phyloP scores from a whole-genome alignment of 2,113 vertebrate genomes.

The Fregetta grallaria region DNA sequence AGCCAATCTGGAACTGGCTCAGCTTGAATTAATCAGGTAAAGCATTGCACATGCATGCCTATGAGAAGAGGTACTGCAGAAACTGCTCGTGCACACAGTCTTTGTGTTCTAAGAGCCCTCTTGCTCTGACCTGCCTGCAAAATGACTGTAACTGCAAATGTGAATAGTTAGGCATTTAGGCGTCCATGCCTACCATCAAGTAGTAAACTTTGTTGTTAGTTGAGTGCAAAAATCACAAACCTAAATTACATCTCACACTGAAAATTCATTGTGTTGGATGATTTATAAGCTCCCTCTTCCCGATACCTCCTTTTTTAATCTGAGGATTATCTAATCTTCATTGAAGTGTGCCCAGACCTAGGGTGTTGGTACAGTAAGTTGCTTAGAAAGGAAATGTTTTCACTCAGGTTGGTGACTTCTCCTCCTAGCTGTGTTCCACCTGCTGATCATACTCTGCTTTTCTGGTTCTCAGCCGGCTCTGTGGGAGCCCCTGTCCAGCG shows the following conservation, averaged over 20 bases:
- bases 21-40: slow-evolving; percentile 97
- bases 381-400: not conserved
- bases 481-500: slow-evolving; percentile 94
- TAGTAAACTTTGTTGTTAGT: not conserved
- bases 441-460: not conserved
- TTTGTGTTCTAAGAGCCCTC: not conserved
- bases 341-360: not conserved
- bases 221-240: not conserved
- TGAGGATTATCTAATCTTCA: too few relatives aligned
- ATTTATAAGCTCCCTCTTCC: not conserved
- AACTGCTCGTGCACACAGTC: not conserved
- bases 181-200: not conserved
- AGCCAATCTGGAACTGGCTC: slow-evolving; percentile 96
- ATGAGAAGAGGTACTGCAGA: slow-evolving; percentile 13
- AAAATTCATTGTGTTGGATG: not conserved
- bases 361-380: not conserved
- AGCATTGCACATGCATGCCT: slow-evolving; percentile 36
- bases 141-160: not conserved
- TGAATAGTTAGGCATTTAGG: not conserved
- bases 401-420: not conserved
- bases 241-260: accelerated
- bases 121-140: not conserved
- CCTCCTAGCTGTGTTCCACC: accelerated
- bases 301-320: not conserved
- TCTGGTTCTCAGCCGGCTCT: slow-evolving; percentile 84